Conservation (phyloP, 1,140 invertebrate species). For the Prorops nasuta region DNA sequence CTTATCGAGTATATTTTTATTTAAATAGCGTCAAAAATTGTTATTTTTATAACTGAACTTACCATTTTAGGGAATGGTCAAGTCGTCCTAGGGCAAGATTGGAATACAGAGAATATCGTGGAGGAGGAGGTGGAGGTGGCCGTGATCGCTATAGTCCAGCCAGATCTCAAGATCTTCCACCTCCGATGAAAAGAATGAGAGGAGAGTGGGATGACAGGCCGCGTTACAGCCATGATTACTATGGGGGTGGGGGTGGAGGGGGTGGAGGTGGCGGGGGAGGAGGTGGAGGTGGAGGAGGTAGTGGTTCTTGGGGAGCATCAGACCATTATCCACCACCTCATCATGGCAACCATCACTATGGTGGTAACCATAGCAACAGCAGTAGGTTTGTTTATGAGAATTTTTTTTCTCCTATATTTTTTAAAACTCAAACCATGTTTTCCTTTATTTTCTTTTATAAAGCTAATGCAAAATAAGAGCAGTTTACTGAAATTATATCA, state of each 20-base stretch:
- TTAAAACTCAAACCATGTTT: too few relatives aligned
- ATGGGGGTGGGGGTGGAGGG: slow-evolving; percentile 46
- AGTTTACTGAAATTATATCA: slow-evolving; percentile 19
- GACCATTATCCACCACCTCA: slow-evolving; percentile 52
- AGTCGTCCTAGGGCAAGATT: slow-evolving; percentile 58
- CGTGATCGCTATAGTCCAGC: slow-evolving; percentile 72
- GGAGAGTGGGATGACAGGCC: slow-evolving; percentile 69
- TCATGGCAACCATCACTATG: slow-evolving; percentile 60
- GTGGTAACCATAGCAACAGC: slow-evolving; percentile 53
- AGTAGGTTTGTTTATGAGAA: slow-evolving; percentile 44
- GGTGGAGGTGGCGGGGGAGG: slow-evolving; percentile 38
- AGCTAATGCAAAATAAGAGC: slow-evolving; percentile 31
- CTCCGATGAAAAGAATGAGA: slow-evolving; percentile 77
- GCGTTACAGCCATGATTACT: slow-evolving; percentile 53
- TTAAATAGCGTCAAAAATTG: too few relatives aligned
- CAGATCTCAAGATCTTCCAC: slow-evolving; percentile 70
- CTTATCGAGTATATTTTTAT: too few relatives aligned
- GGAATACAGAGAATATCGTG: slow-evolving; percentile 67
- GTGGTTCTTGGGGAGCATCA: slow-evolving; percentile 44
- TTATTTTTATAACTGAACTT: too few relatives aligned
- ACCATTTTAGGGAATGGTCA: slow-evolving; percentile 63
- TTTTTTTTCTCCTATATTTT: too few relatives aligned
- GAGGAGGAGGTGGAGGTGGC: slow-evolving; percentile 57
- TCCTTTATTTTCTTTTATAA: too few relatives aligned
- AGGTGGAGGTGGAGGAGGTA: slow-evolving; percentile 29